Conservation (phyloP, 2,888 invertebrate genomes). For the Pollenia amentaria region DNA sequence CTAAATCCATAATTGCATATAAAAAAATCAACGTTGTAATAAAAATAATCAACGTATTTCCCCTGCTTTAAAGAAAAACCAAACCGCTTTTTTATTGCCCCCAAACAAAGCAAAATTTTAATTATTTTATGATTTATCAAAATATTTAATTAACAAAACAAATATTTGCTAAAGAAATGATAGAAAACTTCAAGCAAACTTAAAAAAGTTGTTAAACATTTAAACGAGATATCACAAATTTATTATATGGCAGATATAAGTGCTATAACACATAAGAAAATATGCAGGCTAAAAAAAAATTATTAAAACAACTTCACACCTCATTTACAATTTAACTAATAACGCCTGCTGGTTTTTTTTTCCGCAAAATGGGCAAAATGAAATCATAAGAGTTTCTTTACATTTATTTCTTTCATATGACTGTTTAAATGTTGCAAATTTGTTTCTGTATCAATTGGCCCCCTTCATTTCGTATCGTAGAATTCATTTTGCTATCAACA, state of each 20-base stretch:
- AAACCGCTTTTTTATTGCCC: constrained; percentile 38
- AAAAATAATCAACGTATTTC: neutral
- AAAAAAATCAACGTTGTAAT: neutral
- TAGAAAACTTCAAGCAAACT: neutral
- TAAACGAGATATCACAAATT: constrained; percentile 28
- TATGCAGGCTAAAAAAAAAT: constrained; percentile 2
- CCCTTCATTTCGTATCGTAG: neutral
- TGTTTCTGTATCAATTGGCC: constrained; percentile 38
- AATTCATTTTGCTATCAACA: constrained; percentile 64
- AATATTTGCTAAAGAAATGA: constrained; percentile 47
- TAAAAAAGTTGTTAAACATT: neutral
- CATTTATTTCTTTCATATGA: constrained; percentile 34
- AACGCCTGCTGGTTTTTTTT: constrained; percentile 70
- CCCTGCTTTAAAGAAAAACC: neutral
- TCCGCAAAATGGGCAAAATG: constrained; percentile 15
- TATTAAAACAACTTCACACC: constrained; percentile 70
- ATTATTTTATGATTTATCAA: constrained; percentile 52
- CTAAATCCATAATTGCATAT: neutral
- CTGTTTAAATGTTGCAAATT: constrained; percentile 68
- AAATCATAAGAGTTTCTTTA: constrained; percentile 17
- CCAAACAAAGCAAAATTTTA: constrained; percentile 23
- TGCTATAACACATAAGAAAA: neutral
- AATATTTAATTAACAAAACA: constrained; percentile 61
- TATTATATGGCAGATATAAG: constrained; percentile 1
- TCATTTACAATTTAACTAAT: constrained; percentile 72